phyloP scores from a whole-genome alignment of 92 coral and sea anemone species.

The Actinernus sp. region DNA sequence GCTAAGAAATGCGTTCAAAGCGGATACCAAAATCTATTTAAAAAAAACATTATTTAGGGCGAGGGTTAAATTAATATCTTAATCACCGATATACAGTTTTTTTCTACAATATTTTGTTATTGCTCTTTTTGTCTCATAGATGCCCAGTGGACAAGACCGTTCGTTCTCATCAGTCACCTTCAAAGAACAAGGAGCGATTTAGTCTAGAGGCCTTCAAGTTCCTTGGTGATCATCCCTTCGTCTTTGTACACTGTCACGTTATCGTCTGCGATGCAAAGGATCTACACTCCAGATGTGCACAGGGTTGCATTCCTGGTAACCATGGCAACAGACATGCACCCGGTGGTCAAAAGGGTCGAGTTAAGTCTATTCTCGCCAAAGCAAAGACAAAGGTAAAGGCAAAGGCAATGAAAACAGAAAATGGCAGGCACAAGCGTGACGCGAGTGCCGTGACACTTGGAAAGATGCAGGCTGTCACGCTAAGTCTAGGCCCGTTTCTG shows the following conservation, averaged over 20 bases:
- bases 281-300: conserved; percentile 73
- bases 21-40: too few relatives aligned
- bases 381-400: not conserved
- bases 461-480: not conserved
- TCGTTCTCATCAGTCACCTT: conserved; percentile 66
- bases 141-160: conserved; percentile 84
- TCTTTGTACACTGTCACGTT: conserved; percentile 85
- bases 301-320: conserved; percentile 40
- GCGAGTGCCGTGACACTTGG: not conserved
- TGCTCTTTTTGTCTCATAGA: conserved; percentile 34
- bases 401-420: not conserved
- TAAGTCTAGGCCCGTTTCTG: conserved; percentile 37
- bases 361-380: not conserved
- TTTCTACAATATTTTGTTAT: too few relatives aligned
- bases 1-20: too few relatives aligned
- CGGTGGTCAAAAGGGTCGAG: too few relatives aligned
- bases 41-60: too few relatives aligned
- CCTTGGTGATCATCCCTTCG: conserved; percentile 81
- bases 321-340: not conserved
- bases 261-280: conserved; percentile 77
- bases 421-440: not conserved
- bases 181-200: conserved; percentile 68
- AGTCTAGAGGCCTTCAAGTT: conserved; percentile 83
- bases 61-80: too few relatives aligned
- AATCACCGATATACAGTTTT: too few relatives aligned